These are phyloP conservation scores for Trypoxylus dichotomus DNA, from an alignment of 1,140 invertebrate species.

Conservation along the genomic window DNA sequence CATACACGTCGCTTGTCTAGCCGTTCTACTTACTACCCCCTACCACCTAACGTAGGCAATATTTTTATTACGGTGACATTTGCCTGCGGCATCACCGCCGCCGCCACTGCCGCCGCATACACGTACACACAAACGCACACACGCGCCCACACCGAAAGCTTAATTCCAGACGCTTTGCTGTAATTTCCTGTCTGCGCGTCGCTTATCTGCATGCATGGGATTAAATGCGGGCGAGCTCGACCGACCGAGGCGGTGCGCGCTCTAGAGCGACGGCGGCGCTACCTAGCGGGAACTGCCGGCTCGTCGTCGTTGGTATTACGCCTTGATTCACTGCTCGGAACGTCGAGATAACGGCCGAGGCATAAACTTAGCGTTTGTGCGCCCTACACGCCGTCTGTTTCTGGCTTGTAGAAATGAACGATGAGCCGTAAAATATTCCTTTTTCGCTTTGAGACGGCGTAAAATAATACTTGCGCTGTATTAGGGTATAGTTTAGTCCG, in stretches of 20 bases:
- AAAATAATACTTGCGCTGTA: no score
- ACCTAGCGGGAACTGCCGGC: neutral
- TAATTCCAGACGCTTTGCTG: slow-evolving; percentile 40
- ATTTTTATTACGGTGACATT: neutral
- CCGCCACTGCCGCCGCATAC: no score
- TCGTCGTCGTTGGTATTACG: neutral
- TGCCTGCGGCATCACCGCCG: neutral
- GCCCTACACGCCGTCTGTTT: neutral
- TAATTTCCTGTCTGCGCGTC: slow-evolving; percentile 38
- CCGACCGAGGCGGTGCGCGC: neutral
- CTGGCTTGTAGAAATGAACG: no score
- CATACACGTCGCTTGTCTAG: no score
- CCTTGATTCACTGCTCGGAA: neutral
- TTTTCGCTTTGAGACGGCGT: no score
- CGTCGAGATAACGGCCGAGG: neutral
- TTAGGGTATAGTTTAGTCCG: no score
- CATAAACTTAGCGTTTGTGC: neutral
- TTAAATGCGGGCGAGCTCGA: slow-evolving; percentile 30
- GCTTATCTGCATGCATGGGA: slow-evolving; percentile 38
- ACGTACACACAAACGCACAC: no score
- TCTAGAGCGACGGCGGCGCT: neutral
- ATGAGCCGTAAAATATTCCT: no score
- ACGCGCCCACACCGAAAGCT: slow-evolving; percentile 24
- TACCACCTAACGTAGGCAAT: neutral
- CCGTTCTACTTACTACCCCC: no score